Percentiles rank a stretch among this genome's conserved stretches.
phyloP scores from a whole-genome alignment of 2,113 vertebrate genomes.

The rabbit (Oryctolagus cuniculus) region mOryCun1.1 NC_091432.1:88950001-88950500 shows the following conservation, averaged over 20 bases:
- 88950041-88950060: slow-evolving; percentile 31
- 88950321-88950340: neutral
- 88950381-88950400: neutral
- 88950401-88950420: neutral
- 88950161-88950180: neutral
- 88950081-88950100: neutral
- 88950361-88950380: accelerated
- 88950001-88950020: slow-evolving; percentile 15
- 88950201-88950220: slow-evolving; percentile 51
- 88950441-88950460: neutral
- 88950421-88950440: neutral
- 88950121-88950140: slow-evolving; percentile 43
- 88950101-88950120: slow-evolving; percentile 62
- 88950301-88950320: neutral
- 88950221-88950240: slow-evolving; percentile 38
- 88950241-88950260: neutral
- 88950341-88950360: neutral
- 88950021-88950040: slow-evolving; percentile 40
- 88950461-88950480: neutral
- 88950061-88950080: slow-evolving; percentile 14
- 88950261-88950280: neutral
- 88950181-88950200: neutral
- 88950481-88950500: neutral
- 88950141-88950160: slow-evolving; percentile 60
- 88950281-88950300: neutral